A percentile compares a stretch with the other conserved stretches of the same genome.
phyloP scores from a whole-genome alignment of 2,888 invertebrate genomes.

The Lacanobia wlatinum region DNA sequence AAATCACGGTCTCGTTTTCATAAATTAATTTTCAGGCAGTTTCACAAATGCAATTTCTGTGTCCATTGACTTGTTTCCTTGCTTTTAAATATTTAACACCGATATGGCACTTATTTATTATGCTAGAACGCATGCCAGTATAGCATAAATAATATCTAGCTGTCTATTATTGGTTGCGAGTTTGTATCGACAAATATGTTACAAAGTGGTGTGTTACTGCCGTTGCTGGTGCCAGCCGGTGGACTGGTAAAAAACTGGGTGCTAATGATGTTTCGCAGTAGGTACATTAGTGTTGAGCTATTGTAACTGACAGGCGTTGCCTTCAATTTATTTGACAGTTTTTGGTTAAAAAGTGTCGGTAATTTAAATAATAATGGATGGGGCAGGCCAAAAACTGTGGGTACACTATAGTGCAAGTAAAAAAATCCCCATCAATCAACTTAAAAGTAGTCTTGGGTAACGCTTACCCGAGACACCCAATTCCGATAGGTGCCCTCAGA shows the following conservation, averaged over 20 bases:
- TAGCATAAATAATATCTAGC: constrained; percentile 3
- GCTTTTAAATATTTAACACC: not conserved
- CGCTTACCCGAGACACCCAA: too few relatives aligned
- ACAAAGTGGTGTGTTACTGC: constrained; percentile 33
- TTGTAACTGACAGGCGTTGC: constrained; percentile 9
- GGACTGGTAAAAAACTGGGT: constrained; percentile 32
- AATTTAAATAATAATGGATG: too few relatives aligned
- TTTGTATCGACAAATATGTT: constrained; percentile 10
- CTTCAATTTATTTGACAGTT: too few relatives aligned
- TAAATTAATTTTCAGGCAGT: not conserved
- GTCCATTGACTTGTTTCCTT: constrained; percentile 3
- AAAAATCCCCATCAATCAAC: too few relatives aligned
- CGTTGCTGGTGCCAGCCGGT: constrained; percentile 42
- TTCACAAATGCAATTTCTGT: not conserved
- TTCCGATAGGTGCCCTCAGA: too few relatives aligned
- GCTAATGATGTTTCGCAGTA: constrained; percentile 32
- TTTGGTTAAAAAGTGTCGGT: too few relatives aligned
- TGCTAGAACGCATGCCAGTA: constrained; percentile 6
- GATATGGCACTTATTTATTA: not conserved
- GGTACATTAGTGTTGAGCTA: constrained; percentile 17
- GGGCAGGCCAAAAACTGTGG: too few relatives aligned
- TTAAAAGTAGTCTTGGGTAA: too few relatives aligned
- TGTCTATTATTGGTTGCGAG: not conserved
- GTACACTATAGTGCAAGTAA: too few relatives aligned
- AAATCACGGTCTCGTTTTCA: not conserved